These are phyloP conservation scores for Cololabis saira DNA, from an alignment of 2,113 vertebrate species.

Conservation along the genomic window DNA sequence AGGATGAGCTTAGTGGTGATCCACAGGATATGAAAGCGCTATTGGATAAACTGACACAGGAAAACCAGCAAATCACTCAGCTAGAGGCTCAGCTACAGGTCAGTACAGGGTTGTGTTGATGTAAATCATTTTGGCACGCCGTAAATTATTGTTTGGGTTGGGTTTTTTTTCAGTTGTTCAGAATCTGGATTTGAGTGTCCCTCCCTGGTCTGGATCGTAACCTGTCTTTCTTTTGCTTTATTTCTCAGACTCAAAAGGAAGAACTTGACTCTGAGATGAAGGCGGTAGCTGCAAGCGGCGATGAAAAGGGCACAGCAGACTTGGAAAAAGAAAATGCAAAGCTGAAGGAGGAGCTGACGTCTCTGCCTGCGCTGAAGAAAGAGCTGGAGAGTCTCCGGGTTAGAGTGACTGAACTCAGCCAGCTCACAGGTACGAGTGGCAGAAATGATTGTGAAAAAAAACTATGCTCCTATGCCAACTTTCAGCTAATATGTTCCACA, in stretches of 20 bases:
- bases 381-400: conserved; percentile 77
- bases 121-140: conserved; percentile 13
- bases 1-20: conserved; percentile 67
- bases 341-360: conserved; percentile 72
- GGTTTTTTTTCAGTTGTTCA: no score
- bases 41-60: conserved; percentile 89
- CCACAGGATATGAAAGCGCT: conserved; percentile 80
- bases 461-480: no score
- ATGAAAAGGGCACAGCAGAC: conserved; percentile 43
- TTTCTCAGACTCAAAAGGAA: conserved; percentile 69
- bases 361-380: conserved; percentile 73
- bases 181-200: neutral
- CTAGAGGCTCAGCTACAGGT: conserved; percentile 90
- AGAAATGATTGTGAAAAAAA: no score
- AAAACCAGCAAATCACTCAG: conserved; percentile 90
- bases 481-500: no score
- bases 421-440: conserved; percentile 75
- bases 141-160: no score
- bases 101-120: conserved; percentile 19
- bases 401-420: conserved; percentile 74
- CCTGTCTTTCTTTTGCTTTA: neutral
- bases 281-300: conserved; percentile 42
- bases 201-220: neutral
- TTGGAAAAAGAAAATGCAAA: conserved; percentile 70
- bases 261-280: conserved; percentile 71